A percentile compares a stretch with the other conserved stretches of the same genome.
Conservation (phyloP, 2,888 invertebrate genomes). For the Tridacna crocea region DNA sequence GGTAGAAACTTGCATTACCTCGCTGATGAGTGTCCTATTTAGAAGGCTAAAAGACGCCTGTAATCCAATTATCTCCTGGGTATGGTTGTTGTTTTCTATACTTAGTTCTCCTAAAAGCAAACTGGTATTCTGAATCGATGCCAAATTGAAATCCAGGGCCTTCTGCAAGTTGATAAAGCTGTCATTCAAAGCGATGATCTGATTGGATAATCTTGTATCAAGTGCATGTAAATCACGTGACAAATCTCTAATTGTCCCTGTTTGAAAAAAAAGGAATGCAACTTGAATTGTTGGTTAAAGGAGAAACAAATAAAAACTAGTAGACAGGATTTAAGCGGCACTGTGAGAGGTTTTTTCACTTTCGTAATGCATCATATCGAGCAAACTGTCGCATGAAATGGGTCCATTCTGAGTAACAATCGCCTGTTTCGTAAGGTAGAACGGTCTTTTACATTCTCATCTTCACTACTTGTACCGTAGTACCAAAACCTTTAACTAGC, state of each 20-base stretch:
- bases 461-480: no score
- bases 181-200: background rate
- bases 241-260: background rate
- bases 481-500: no score
- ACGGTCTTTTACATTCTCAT: no score
- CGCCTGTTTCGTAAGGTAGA: no score
- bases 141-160: background rate
- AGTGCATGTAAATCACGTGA: slow-evolving; percentile 2
- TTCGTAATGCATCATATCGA: no score
- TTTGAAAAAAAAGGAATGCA: background rate
- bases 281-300: no score
- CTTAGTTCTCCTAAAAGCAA: background rate
- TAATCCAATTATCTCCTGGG: background rate
- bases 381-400: no score
- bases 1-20: background rate
- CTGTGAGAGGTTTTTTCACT: no score
- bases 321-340: no score
- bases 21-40: background rate
- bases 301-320: no score
- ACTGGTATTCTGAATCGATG: background rate
- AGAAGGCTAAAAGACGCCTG: background rate
- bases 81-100: background rate
- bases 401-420: no score
- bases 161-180: background rate
- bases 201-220: background rate